A percentile compares a stretch with the other conserved stretches of the same genome.
phyloP scores from a whole-genome alignment of 1,140 invertebrate species.

The Drosophila mojavensis region DNA sequence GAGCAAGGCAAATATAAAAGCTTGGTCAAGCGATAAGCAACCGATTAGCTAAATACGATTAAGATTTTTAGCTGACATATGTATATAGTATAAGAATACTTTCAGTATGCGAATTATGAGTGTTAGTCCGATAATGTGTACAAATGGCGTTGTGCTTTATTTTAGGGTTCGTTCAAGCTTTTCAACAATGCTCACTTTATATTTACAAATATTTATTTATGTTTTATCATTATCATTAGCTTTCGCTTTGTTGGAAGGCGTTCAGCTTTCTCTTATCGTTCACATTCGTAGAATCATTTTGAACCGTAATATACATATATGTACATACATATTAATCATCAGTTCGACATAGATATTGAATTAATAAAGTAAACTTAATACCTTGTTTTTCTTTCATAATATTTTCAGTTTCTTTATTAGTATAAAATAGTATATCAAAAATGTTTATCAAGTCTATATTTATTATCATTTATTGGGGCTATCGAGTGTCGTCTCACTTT shows the following conservation, averaged over 20 bases:
- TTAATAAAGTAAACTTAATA: conserved; percentile 1
- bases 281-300: neutral
- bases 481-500: conserved; percentile 47
- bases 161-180: neutral
- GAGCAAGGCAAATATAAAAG: conserved; percentile 86
- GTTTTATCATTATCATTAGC: neutral
- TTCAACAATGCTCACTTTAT: neutral
- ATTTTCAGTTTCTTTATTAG: conserved; percentile 74
- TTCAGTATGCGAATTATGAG: conserved; percentile 16
- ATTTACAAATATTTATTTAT: conserved; percentile 1
- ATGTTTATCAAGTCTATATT: conserved; percentile 80
- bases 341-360: too few species aligned
- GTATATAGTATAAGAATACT: conserved; percentile 1
- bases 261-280: conserved; percentile 3
- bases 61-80: conserved; percentile 15
- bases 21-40: conserved; percentile 65
- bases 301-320: too few species aligned
- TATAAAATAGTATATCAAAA: conserved; percentile 81
- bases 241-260: conserved; percentile 1
- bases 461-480: conserved; percentile 78
- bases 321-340: too few species aligned
- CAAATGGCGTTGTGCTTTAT: conserved; percentile 19
- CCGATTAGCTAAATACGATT: conserved; percentile 65
- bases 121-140: conserved; percentile 2
- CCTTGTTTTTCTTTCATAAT: conserved; percentile 41